These are phyloP conservation scores for Hoplodrina blanda DNA, from an alignment of 2,888 invertebrate genomes.

Conservation along the genomic window DNA sequence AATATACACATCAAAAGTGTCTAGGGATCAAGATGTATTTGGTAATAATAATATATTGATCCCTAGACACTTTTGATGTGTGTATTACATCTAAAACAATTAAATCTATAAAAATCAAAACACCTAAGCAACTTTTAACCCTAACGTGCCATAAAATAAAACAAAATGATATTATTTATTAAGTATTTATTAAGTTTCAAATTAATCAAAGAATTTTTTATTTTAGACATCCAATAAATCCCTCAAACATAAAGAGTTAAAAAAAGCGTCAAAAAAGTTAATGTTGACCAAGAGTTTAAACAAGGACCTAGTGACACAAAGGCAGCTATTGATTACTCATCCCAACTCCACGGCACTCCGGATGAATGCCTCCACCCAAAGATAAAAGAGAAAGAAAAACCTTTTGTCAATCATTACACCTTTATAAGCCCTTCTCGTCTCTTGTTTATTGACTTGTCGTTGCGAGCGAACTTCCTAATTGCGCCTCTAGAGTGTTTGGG, in stretches of 20 bases:
- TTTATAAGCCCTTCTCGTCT: slow-evolving; percentile 47
- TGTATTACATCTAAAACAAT: too few relatives aligned
- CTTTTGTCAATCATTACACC: slow-evolving; percentile 61
- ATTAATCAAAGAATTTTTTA: not conserved
- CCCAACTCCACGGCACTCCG: slow-evolving; percentile 35
- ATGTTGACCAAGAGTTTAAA: slow-evolving; percentile 17
- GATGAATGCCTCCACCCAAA: slow-evolving; percentile 47
- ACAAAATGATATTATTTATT: too few relatives aligned
- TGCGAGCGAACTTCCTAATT: slow-evolving; percentile 52
- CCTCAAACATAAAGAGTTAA: not conserved
- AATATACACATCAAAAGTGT: too few relatives aligned
- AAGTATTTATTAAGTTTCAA: not conserved
- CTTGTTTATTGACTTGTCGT: slow-evolving; percentile 54
- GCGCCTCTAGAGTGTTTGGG: slow-evolving; percentile 37
- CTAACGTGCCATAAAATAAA: too few relatives aligned
- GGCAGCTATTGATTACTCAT: slow-evolving; percentile 42
- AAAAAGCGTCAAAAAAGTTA: slow-evolving; percentile 1
- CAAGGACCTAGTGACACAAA: not conserved
- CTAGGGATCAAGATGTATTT: too few relatives aligned
- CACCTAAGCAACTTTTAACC: too few relatives aligned
- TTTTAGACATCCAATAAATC: not conserved
- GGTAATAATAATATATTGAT: too few relatives aligned
- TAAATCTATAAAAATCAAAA: not conserved
- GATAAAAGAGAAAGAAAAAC: slow-evolving; percentile 55
- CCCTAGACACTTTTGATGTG: too few relatives aligned